phyloP scores from a whole-genome alignment of 2,797 vertebrate species.

The Bucorvus abyssinicus region DNA sequence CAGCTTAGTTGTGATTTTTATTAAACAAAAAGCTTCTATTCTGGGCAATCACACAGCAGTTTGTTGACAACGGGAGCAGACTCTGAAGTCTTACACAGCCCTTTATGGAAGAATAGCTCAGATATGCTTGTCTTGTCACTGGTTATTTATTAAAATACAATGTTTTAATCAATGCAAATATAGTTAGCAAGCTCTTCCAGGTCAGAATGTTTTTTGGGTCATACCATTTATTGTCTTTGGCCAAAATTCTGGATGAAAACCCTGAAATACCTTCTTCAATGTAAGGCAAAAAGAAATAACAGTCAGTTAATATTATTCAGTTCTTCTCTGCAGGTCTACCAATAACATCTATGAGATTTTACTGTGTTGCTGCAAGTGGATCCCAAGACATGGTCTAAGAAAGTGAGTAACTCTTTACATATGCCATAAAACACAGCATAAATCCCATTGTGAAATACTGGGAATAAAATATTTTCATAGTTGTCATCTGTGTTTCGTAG shows the following conservation, averaged over 20 bases:
- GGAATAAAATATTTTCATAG: not conserved
- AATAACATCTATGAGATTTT: not conserved
- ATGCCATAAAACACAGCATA: not conserved
- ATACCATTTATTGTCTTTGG: not conserved
- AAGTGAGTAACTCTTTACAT: not conserved
- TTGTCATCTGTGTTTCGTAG: not conserved
- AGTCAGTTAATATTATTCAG: not conserved
- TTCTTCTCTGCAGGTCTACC: not conserved
- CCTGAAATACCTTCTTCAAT: not conserved
- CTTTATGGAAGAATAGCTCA: not conserved
- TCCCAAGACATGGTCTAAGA: not conserved
- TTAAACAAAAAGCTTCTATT: not conserved
- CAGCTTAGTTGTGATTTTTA: not conserved
- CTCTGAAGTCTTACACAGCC: not conserved
- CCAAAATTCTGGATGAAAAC: not conserved
- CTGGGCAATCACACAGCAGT: not conserved
- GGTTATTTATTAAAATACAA: conserved; percentile 15
- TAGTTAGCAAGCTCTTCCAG: not conserved
- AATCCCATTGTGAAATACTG: not conserved
- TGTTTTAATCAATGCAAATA: conserved; percentile 3
- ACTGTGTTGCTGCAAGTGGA: not conserved
- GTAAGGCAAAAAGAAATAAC: not conserved
- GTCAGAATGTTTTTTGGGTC: not conserved
- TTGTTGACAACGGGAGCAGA: conserved; percentile 6
- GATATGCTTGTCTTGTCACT: not conserved